These are phyloP conservation scores for Pomatostomus ruficeps DNA, from an alignment of 2,113 vertebrate genomes.

Conservation along the genomic window DNA sequence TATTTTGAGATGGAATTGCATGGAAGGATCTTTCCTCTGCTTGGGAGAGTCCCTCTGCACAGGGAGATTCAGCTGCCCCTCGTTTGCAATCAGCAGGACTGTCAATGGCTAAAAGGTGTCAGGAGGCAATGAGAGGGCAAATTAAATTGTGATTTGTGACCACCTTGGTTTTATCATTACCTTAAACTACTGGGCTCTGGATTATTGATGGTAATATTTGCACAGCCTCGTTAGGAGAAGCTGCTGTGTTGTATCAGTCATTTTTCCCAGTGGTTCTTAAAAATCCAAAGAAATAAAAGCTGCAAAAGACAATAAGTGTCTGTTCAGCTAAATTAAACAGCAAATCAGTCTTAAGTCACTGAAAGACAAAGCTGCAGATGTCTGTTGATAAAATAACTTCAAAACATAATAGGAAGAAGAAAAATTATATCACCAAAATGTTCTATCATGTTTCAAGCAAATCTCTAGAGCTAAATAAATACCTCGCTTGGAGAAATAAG, in stretches of 20 bases:
- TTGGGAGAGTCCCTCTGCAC: neutral
- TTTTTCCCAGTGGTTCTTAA: neutral
- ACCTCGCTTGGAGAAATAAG: neutral
- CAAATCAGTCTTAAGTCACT: neutral
- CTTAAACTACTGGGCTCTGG: neutral
- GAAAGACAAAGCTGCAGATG: neutral
- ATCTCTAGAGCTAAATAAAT: neutral
- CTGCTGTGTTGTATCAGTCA: neutral
- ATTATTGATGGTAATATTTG: neutral
- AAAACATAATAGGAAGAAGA: neutral
- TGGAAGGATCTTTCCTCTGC: neutral
- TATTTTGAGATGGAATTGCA: neutral
- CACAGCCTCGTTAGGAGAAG: neutral
- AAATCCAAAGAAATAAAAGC: neutral
- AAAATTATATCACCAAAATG: neutral
- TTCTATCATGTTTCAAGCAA: neutral
- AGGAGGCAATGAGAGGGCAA: neutral
- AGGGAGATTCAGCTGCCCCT: neutral
- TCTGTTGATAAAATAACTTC: neutral
- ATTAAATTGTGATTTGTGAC: neutral
- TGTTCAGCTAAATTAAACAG: neutral
- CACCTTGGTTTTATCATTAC: neutral
- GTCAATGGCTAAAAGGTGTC: neutral
- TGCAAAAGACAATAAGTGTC: neutral
- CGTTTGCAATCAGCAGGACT: neutral